A percentile compares a stretch with the other conserved stretches of the same genome.
phyloP scores from a whole-genome alignment of 2,888 invertebrate genomes.

The Brassicogethes aeneus region DNA sequence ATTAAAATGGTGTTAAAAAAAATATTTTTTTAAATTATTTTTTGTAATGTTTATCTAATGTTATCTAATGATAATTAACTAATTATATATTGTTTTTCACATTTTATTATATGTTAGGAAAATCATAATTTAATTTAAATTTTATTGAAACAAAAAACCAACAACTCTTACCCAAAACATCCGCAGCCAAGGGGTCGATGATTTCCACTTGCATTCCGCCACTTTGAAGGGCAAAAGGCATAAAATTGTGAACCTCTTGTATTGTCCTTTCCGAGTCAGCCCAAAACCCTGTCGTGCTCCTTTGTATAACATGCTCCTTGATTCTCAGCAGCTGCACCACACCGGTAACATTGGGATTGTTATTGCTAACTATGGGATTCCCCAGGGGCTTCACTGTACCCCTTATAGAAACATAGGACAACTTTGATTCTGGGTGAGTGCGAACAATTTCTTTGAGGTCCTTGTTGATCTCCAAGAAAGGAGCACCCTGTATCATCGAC shows the following conservation, averaged over 20 bases:
- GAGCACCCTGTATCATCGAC: slow-evolving; percentile 60
- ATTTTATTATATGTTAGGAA: too few species aligned
- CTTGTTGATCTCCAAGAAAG: slow-evolving; percentile 57
- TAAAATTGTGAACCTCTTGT: slow-evolving; percentile 67
- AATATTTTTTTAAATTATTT: too few species aligned
- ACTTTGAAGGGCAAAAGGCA: slow-evolving; percentile 67
- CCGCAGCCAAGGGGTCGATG: slow-evolving; percentile 64
- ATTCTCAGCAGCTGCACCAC: slow-evolving; percentile 73
- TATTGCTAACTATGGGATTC: slow-evolving; percentile 63
- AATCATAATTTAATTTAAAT: too few species aligned
- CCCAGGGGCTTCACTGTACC: slow-evolving; percentile 71
- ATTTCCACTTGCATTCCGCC: slow-evolving; percentile 61
- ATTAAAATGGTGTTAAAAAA: too few species aligned
- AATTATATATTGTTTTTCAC: too few species aligned
- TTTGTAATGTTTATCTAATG: too few species aligned
- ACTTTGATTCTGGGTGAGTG: slow-evolving; percentile 52
- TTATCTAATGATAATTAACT: too few species aligned
- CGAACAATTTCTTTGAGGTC: slow-evolving; percentile 54
- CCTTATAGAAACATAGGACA: slow-evolving; percentile 66
- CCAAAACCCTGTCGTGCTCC: slow-evolving; percentile 81
- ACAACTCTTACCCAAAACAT: slow-evolving; percentile 58
- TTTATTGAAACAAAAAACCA: too few species aligned
- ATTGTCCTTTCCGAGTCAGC: slow-evolving; percentile 71
- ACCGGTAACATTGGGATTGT: slow-evolving; percentile 64
- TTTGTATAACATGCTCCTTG: slow-evolving; percentile 74